These are phyloP conservation scores for Drosophila atripex DNA, from an alignment of 2,888 invertebrate species.

Conservation along the genomic window DNA sequence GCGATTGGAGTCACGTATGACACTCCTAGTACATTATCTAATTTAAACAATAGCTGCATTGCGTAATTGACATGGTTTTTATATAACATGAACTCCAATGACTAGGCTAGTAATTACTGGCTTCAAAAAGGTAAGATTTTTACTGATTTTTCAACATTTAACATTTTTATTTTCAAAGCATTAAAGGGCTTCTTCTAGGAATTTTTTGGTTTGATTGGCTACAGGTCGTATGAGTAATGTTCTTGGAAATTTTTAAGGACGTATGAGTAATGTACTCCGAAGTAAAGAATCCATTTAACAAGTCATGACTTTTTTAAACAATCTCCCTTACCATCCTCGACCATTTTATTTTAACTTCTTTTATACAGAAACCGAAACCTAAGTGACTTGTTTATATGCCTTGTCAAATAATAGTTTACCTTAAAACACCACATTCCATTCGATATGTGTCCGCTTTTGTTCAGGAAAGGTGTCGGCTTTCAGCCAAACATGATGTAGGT, in stretches of 20 bases:
- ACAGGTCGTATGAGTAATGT: background rate
- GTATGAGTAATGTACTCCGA: no score
- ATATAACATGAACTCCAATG: background rate
- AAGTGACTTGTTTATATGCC: background rate
- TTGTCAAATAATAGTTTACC: background rate
- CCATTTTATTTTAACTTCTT: no score
- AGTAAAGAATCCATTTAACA: no score
- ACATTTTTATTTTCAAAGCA: no score
- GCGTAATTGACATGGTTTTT: background rate
- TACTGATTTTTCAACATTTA: no score
- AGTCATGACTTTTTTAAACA: no score
- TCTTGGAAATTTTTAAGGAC: no score
- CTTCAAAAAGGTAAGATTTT: no score
- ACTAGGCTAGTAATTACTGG: background rate
- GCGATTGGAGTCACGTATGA: conserved; percentile 15
- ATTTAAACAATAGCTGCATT: conserved; percentile 18
- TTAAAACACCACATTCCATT: background rate
- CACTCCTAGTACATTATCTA: conserved; percentile 27
- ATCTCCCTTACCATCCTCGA: no score
- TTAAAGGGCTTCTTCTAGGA: no score
- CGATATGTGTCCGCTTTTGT: background rate
- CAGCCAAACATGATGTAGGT: conserved; percentile 22
- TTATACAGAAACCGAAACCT: background rate
- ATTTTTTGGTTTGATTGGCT: no score
- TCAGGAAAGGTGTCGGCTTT: conserved; percentile 28